These are phyloP conservation scores for Pedionomus torquatus DNA, from an alignment of 2,113 vertebrate species.

Conservation along the genomic window DNA sequence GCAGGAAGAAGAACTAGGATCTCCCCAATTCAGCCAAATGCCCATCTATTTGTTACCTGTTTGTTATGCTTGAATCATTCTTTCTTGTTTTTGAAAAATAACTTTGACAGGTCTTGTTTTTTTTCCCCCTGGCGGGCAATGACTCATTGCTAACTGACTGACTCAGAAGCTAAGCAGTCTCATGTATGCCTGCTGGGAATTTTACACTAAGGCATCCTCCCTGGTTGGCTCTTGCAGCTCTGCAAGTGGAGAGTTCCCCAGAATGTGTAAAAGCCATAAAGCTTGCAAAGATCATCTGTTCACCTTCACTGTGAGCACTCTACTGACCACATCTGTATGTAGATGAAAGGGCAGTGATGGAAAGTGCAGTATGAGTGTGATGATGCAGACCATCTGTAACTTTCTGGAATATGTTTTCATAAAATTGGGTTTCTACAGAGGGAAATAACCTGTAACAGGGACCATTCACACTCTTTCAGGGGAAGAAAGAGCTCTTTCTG, in stretches of 20 bases:
- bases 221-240: neutral
- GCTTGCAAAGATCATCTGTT: neutral
- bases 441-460: neutral
- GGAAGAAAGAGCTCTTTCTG: too few relatives aligned
- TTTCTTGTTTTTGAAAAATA: neutral
- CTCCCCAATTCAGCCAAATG: neutral
- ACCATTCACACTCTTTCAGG: neutral
- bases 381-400: neutral
- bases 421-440: neutral
- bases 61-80: neutral
- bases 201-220: neutral
- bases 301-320: neutral
- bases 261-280: neutral
- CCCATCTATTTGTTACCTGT: neutral
- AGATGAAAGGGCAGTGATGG: neutral
- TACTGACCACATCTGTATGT: neutral
- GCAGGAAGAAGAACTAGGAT: neutral
- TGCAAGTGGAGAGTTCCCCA: neutral
- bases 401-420: neutral
- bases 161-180: neutral
- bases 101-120: neutral
- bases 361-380: neutral
- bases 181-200: neutral
- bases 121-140: neutral
- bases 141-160: neutral